Evolutionary conservation across 2,797 vertebrate species (phyloP).

Genomic region (Luscinia megarhynchos): DNA sequence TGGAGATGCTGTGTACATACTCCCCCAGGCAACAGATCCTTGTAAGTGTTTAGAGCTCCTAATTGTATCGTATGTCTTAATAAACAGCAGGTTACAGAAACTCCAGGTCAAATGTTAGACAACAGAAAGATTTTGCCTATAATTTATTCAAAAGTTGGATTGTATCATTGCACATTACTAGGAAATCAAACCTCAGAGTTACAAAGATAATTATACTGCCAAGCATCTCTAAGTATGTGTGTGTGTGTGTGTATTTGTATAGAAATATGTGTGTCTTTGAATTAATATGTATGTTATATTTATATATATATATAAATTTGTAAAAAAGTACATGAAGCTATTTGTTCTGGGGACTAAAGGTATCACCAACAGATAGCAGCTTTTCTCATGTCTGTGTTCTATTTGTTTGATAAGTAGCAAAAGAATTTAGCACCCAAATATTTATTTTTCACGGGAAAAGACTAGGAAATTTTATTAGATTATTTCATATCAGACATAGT

Average conservation of each 20-base stretch:
- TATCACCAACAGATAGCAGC: neutral
- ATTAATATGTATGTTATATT: neutral
- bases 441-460: neutral
- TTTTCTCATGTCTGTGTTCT: neutral
- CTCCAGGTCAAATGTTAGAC: conserved; percentile 63
- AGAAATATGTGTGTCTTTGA: neutral
- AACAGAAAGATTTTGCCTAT: conserved; percentile 50
- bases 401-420: neutral
- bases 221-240: neutral
- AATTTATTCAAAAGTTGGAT: conserved; percentile 69
- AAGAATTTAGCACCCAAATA: neutral
- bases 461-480: neutral
- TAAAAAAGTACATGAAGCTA: neutral
- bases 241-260: neutral
- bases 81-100: conserved; percentile 63
- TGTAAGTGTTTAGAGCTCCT: conserved; percentile 64
- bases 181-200: conserved; percentile 18
- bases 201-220: conserved; percentile 5
- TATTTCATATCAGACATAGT: neutral
- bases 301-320: neutral
- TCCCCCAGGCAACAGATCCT: conserved; percentile 55
- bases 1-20: conserved; percentile 56
- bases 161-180: conserved; percentile 15
- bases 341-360: neutral
- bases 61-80: conserved; percentile 64